Conservation (phyloP, 2,113 vertebrate species). For the Crotalus horridus region DNA sequence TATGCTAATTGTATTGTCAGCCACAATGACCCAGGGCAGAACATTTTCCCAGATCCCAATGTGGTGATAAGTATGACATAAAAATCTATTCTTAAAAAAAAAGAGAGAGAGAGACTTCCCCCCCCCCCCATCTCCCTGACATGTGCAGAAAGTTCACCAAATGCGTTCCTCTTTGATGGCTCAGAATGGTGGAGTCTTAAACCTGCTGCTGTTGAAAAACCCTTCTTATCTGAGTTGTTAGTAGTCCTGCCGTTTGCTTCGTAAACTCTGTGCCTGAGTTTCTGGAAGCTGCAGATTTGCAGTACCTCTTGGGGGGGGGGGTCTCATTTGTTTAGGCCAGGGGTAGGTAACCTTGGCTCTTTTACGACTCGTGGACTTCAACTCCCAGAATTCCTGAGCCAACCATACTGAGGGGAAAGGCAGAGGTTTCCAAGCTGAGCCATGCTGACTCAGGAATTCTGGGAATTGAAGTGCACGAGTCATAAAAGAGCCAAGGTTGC, state of each 20-base stretch:
- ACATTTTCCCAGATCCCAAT: conserved; percentile 1
- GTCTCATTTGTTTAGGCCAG: background rate
- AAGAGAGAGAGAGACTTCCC: background rate
- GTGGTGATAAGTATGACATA: background rate
- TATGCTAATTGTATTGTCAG: background rate
- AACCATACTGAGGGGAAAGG: too few relatives aligned
- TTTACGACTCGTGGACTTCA: too few relatives aligned
- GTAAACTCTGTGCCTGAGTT: background rate
- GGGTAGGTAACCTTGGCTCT: too few relatives aligned
- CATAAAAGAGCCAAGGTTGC: too few relatives aligned
- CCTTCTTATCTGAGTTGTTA: background rate
- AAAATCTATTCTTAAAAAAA: background rate
- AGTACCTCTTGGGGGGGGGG: background rate
- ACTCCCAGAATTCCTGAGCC: too few relatives aligned
- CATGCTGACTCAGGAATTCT: too few relatives aligned
- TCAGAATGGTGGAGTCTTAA: background rate
- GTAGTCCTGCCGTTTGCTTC: background rate
- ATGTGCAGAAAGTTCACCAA: background rate
- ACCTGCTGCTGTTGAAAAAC: background rate
- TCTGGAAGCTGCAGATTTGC: background rate
- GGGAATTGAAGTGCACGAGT: too few relatives aligned
- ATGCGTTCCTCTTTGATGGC: background rate
- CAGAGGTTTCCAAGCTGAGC: too few relatives aligned
- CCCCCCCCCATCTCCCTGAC: background rate
- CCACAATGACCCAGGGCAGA: background rate